These are phyloP conservation scores for Todiramphus saurophagus DNA, from an alignment of 2,113 vertebrate genomes.

Conservation along the genomic window DNA sequence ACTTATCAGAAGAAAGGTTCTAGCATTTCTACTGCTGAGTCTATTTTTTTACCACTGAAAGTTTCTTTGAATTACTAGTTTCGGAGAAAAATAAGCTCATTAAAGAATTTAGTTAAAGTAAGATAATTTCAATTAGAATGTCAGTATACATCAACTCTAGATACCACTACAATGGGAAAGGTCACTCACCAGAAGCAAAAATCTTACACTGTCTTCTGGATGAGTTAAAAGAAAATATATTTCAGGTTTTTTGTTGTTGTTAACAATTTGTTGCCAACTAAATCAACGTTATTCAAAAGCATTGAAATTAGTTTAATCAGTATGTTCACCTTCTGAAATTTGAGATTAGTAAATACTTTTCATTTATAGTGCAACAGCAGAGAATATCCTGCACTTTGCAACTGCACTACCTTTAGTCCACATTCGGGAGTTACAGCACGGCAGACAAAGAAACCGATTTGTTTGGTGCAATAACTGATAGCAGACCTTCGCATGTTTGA, in stretches of 20 bases:
- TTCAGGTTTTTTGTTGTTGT: not conserved
- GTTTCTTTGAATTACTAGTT: not conserved
- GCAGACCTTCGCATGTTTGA: slow-evolving; percentile 54
- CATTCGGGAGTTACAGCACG: not conserved
- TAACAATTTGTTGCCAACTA: not conserved
- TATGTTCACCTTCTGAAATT: not conserved
- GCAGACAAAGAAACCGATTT: slow-evolving; percentile 23
- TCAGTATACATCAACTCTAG: not conserved
- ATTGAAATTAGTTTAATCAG: not conserved
- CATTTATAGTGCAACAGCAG: not conserved
- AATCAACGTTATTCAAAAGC: not conserved
- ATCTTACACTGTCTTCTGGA: not conserved
- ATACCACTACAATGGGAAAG: not conserved
- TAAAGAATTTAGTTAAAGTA: not conserved
- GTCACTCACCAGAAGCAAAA: slow-evolving; percentile 2
- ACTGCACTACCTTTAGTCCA: not conserved
- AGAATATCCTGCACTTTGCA: not conserved
- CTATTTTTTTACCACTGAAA: not conserved
- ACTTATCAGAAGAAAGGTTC: not conserved
- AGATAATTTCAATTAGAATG: not conserved
- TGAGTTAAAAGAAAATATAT: not conserved
- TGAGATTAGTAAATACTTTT: not conserved
- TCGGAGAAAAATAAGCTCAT: not conserved
- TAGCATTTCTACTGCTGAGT: not conserved
- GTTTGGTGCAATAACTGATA: slow-evolving; percentile 43